Percentiles rank a stretch among this genome's conserved stretches.
Conservation (phyloP, 2,113 vertebrate genomes). For the zebrafish (Danio rerio) region GRCz12tu NC_133199.1:30801001-30801500, state of each 20-base stretch:
- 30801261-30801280: constrained; percentile 91
- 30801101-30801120: constrained; percentile 92
- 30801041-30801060: constrained; percentile 85
- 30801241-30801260: constrained; percentile 93
- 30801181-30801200: constrained; percentile 94
- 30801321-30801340: constrained; percentile 95
- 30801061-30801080: constrained; percentile 85
- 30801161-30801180: constrained; percentile 97
- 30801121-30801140: constrained; percentile 88
- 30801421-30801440: constrained; percentile 88
- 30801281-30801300: constrained; percentile 96
- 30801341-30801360: constrained; percentile 95
- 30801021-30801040: constrained; percentile 80
- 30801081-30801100: constrained; percentile 87
- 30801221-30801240: constrained; percentile 96
- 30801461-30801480: constrained; percentile 94
- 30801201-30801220: constrained; percentile 95
- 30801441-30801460: constrained; percentile 89
- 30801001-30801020: constrained; percentile 62
- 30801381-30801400: constrained; percentile 89
- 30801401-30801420: constrained; percentile 88
- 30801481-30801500: constrained; percentile 81
- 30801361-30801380: constrained; percentile 93
- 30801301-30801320: constrained; percentile 95
- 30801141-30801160: constrained; percentile 94